Base-by-base conservation (phyloP, 2,797 vertebrate species). In the Bradypodion ventrale region DNA sequence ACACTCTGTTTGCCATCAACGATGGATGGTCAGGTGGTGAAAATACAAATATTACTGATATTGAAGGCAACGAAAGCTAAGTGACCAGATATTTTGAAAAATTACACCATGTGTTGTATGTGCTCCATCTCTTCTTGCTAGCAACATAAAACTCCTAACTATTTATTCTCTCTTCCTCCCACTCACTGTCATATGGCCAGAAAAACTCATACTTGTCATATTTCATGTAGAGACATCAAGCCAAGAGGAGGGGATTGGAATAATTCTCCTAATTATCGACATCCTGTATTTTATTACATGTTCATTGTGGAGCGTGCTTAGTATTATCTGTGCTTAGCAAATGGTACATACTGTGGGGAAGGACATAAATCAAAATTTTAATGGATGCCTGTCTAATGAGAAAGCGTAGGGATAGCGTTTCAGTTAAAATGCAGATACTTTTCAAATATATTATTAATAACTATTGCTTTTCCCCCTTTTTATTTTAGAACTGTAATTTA, bases 401-500 rank as follows among this genome's bases (percentile, higher is more conserved):
- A 59, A 83, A 66, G 4, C 9, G 77, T 23, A 66, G 74, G 87
- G 77, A 29, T 46, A 52, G 74, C 86, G 84, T 37, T 85, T 42
- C 84, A 3, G 69, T 83, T 59, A 44, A 89, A 74, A 87, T 77
- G 35, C 5, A 13, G 32, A 32, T 70, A 27, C 40, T 23, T 44
- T 42, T 76, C 49, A 77, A 75, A 66, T 37, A 81, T 44, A 81
- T 44, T 56, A 73, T 62, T 83, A 87, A 91, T 84, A 73, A 79
- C 85, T 91, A 89, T 80, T 89, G 90, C 83, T 93, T 93, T 92
- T 82, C 56, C 88, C 81, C 85, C 77, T 76, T 79, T 90, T 87
- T 73, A 91, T 83, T 88, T 85, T 88, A 46, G 89, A 89, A 92
- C 59, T 90, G 80, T 95, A 94, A 95, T 94, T 95, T 93, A 95